A percentile compares a stretch with the other conserved stretches of the same genome.
These are phyloP conservation scores for Nasonia longicornis DNA, from an alignment of 1,140 invertebrate species.

Conservation along the genomic window DNA sequence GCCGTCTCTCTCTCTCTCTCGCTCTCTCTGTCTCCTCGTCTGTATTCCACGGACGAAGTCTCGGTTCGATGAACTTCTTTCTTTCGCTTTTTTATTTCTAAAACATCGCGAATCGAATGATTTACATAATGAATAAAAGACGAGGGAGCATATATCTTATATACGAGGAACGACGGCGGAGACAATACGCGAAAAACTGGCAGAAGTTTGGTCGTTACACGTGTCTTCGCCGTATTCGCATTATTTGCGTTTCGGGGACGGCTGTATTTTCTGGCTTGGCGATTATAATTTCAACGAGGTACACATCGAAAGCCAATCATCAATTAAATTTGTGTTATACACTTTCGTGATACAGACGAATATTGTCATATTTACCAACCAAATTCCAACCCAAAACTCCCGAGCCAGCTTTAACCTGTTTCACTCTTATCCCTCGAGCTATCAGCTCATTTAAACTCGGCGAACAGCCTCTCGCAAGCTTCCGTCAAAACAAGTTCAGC, in stretches of 20 bases:
- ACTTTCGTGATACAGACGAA: too few relatives aligned
- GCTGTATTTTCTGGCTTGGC: too few relatives aligned
- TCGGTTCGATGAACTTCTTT: conserved; percentile 3
- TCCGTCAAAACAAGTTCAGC: not conserved
- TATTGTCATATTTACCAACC: not conserved
- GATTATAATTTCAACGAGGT: too few relatives aligned
- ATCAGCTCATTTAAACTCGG: not conserved
- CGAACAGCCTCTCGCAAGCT: not conserved
- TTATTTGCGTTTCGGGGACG: too few relatives aligned
- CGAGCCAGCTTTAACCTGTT: not conserved
- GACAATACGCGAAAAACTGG: too few relatives aligned
- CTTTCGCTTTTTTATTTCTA: not conserved
- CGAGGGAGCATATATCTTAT: not conserved
- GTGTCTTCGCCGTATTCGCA: too few relatives aligned
- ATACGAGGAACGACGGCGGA: not conserved
- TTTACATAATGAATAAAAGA: conserved; percentile 1
- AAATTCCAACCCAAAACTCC: not conserved
- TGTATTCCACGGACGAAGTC: not conserved
- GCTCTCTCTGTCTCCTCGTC: not conserved
- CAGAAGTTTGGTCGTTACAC: too few relatives aligned
- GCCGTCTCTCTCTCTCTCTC: not conserved
- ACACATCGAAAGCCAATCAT: too few relatives aligned
- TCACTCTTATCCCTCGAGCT: not conserved
- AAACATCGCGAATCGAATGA: not conserved
- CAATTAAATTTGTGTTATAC: too few relatives aligned